These are phyloP conservation scores for Dichetophora obliterata DNA, from an alignment of 2,888 invertebrate species.

Conservation along the genomic window DNA sequence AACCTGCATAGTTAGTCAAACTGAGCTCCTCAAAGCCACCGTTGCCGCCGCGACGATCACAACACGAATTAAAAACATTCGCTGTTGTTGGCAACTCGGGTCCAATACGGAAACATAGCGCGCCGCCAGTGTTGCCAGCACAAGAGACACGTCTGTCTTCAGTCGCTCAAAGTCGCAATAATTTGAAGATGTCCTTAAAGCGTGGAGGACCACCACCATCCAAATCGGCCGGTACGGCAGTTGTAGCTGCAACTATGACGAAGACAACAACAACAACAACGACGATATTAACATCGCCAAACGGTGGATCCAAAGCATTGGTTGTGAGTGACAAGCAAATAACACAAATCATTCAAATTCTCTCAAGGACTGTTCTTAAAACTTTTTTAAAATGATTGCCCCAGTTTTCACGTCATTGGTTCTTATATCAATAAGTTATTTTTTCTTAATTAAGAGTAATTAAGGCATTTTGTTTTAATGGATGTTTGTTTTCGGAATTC, in stretches of 20 bases:
- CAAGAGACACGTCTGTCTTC: slow-evolving; percentile 55
- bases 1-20: slow-evolving; percentile 50
- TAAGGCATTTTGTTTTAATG: neutral
- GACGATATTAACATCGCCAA: neutral
- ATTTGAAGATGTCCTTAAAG: slow-evolving; percentile 63
- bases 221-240: slow-evolving; percentile 58
- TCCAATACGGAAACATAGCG: slow-evolving; percentile 53
- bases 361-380: neutral
- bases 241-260: slow-evolving; percentile 21
- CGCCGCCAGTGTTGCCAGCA: slow-evolving; percentile 30
- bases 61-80: slow-evolving; percentile 52
- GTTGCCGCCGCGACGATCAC: slow-evolving; percentile 56
- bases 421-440: neutral
- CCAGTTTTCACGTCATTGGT: neutral
- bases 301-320: neutral
- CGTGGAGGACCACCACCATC: slow-evolving; percentile 64
- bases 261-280: neutral
- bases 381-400: neutral
- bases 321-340: slow-evolving; percentile 10
- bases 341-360: neutral
- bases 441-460: neutral
- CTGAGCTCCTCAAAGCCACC: slow-evolving; percentile 65
- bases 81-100: slow-evolving; percentile 41
- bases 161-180: slow-evolving; percentile 56
- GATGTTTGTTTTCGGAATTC: neutral